Evolutionary conservation across 2,113 vertebrate genomes (phyloP).

Genomic region (Cyphomyrus discorhynchus): DNA sequence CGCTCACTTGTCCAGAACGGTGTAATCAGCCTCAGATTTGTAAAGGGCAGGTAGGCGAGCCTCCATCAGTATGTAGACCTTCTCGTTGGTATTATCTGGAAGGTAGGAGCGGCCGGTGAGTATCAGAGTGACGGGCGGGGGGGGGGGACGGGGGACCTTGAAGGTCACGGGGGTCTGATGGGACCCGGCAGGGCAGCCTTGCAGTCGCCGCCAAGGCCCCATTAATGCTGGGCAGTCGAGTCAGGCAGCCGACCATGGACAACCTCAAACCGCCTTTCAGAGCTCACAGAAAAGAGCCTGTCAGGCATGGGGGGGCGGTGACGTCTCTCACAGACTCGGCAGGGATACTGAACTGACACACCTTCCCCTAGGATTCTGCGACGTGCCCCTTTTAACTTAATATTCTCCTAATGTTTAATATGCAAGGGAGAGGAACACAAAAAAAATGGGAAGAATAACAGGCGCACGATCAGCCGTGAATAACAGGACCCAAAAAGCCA

Average conservation of each 20-base stretch:
- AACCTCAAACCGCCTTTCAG: not conserved
- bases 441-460: not conserved
- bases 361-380: not conserved
- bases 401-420: not conserved
- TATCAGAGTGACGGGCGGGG: not conserved
- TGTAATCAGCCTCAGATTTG: constrained; percentile 83
- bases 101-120: constrained; percentile 19
- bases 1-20: constrained; percentile 80
- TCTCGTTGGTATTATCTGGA: constrained; percentile 70
- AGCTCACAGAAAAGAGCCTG: not conserved
- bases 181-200: not conserved
- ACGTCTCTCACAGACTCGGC: not conserved
- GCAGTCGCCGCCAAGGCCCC: not conserved
- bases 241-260: not conserved
- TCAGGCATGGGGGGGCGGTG: not conserved
- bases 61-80: constrained; percentile 88
- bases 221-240: not conserved
- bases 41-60: constrained; percentile 82
- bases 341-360: not conserved
- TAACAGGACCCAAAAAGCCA: not conserved
- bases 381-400: not conserved
- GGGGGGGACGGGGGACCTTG: not conserved
- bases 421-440: not conserved
- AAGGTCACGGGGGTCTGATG: not conserved
- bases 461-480: not conserved